phyloP scores from a whole-genome alignment of 2,113 vertebrate species.

The Dryoscopus gambensis region DNA sequence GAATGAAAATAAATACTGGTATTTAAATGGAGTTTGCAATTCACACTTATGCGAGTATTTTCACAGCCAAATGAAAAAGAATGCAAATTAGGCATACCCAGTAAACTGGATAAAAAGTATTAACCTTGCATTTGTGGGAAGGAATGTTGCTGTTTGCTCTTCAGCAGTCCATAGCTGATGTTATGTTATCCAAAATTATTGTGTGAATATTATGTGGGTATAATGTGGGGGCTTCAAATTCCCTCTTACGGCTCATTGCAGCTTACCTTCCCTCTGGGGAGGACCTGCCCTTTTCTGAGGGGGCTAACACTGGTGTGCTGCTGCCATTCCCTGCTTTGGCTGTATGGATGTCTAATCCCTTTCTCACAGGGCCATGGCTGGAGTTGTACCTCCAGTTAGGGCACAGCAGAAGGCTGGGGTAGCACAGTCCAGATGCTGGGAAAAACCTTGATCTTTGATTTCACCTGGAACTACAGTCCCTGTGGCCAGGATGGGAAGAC shows the following conservation, averaged over 20 bases:
- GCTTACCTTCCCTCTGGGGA: background rate
- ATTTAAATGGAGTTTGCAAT: slow-evolving; percentile 1
- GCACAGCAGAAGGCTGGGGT: background rate
- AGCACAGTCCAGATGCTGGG: background rate
- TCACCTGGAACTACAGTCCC: background rate
- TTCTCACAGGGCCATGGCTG: background rate
- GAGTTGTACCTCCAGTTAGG: background rate
- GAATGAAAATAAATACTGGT: background rate
- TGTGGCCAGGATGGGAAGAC: background rate
- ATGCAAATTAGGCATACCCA: slow-evolving; percentile 22
- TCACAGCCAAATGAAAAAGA: slow-evolving; percentile 5
- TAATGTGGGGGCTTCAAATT: background rate
- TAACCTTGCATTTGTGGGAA: slow-evolving; percentile 30
- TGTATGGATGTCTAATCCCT: background rate
- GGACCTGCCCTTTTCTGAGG: background rate
- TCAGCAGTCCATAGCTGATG: background rate
- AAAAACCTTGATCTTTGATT: background rate
- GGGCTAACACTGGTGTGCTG: rapidly evolving
- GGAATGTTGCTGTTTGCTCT: background rate
- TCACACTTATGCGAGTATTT: background rate
- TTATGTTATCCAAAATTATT: background rate
- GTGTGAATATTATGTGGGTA: background rate
- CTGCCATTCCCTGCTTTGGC: background rate
- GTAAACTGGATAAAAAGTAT: background rate
- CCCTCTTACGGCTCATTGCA: background rate